Conservation (phyloP, 2,888 invertebrate species). For the Ernsta delagoae region DNA sequence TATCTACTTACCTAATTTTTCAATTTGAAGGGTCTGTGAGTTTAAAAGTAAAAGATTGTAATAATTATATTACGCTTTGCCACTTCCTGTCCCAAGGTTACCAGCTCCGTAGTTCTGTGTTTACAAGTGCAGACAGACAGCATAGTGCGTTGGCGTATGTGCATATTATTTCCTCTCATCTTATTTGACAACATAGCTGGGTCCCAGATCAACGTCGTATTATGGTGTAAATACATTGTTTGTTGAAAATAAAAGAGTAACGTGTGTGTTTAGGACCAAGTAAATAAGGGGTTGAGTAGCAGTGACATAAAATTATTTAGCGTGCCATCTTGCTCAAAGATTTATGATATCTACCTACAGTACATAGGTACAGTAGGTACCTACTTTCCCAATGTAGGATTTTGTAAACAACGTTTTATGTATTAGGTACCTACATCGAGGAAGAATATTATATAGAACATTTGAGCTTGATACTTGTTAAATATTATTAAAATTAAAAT, state of each 20-base stretch:
- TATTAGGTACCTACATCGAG: too few species aligned
- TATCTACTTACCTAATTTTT: too few species aligned
- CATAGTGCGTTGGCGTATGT: conserved; percentile 31
- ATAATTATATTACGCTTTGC: background rate
- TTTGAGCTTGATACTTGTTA: too few species aligned
- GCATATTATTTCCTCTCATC: conserved; percentile 33
- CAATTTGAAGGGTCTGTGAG: too few species aligned
- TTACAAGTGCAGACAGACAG: conserved; percentile 26
- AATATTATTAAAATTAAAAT: too few species aligned
- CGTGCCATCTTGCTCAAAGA: background rate
- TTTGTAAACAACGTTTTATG: too few species aligned
- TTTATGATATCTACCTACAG: too few species aligned
- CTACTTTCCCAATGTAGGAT: too few species aligned
- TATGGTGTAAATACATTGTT: conserved; percentile 18
- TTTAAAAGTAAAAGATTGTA: too few species aligned
- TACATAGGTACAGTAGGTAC: too few species aligned
- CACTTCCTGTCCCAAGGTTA: background rate
- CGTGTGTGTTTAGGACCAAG: conserved; percentile 16
- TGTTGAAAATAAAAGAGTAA: conserved; percentile 22
- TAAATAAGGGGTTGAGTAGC: background rate
- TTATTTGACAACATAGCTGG: conserved; percentile 29
- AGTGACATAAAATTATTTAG: background rate
- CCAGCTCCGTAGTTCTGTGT: conserved; percentile 4
- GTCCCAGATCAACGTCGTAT: conserved; percentile 8
- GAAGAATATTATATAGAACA: too few species aligned